Base-by-base conservation (phyloP, 2,888 invertebrate species). In the Idaea aversata region DNA sequence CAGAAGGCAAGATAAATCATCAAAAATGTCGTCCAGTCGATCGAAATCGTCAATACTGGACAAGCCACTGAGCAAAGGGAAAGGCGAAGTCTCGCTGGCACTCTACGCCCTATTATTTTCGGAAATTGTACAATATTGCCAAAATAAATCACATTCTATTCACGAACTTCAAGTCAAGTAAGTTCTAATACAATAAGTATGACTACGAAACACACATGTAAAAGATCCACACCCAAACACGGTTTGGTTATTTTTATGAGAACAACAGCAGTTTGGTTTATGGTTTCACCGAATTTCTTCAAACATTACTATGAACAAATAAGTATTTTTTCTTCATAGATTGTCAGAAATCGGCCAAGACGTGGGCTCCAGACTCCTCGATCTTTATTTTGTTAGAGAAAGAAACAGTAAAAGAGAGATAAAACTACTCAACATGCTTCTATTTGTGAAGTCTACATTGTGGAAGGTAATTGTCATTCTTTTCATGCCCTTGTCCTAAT, bases 81-180 rank as follows among this genome's bases (percentile, higher is more conserved):
- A 98, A 90, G 96, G 96, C 15, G 98, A 98, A 94, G 96, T 98
- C 66, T 98, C 98, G 62, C 90, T 98, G 64, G 97, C 98, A 76
- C 96, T 98, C 77, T 99, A 98, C 90, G 98, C 99, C 0, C 93
- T 99, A 62, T 93, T 99, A 66, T 99, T 99, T 88, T 99, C 99
- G 25, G 99, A 99, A 94, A 96, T 99, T 70, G 98, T 99, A 1
- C 98, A 99, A 86, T 99, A 99, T 90, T 98, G 98, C 81, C 99
- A 99, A 93, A 98, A 97, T 93, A 96, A 98, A 77, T 98, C 98
- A 7, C 97, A 97, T 83, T 98, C 98, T 13, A 97, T 99, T 47
- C 96, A 97, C n/a, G 99, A 99, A 86, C 92, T 99, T 60, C 99
- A 99, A 86, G 97, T 94, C 77, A 98, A 97, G 99, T 98, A 93